Conservation (phyloP, 2,888 invertebrate genomes). For the Rhagophthalmus giganteus region DNA sequence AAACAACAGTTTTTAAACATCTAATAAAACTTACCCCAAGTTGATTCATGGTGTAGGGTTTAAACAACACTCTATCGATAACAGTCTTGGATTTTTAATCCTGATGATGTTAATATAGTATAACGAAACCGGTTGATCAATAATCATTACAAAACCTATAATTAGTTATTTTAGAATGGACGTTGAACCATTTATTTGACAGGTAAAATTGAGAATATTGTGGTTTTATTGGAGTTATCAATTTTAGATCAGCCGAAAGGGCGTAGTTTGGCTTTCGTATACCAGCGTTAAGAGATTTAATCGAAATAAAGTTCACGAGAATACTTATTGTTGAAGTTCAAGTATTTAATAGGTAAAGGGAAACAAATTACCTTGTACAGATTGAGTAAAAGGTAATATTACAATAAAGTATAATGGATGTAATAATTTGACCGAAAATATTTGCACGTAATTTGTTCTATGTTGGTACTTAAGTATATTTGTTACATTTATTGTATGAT, state of each 20-base stretch:
- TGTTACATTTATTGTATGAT: no score
- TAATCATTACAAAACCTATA: neutral
- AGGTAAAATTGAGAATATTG: neutral
- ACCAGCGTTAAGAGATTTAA: neutral
- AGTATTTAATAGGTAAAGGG: neutral
- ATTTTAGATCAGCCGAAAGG: neutral
- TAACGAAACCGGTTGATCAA: no score
- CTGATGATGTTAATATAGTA: no score
- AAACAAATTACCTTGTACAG: neutral
- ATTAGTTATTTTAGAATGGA: neutral
- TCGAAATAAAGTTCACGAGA: neutral
- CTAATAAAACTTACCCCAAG: no score
- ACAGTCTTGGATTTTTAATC: no score
- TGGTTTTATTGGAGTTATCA: neutral
- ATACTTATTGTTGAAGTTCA: neutral
- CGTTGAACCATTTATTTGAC: neutral
- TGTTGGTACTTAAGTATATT: no score
- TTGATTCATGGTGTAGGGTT: no score
- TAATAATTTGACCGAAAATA: neutral
- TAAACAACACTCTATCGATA: no score
- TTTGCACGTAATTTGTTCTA: no score
- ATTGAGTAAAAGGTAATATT: neutral
- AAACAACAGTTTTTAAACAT: no score
- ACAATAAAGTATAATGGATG: neutral
- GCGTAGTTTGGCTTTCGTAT: neutral